These are phyloP conservation scores for Steinernema carpocapsae DNA, from an alignment of 2,888 invertebrate species.

Conservation along the genomic window DNA sequence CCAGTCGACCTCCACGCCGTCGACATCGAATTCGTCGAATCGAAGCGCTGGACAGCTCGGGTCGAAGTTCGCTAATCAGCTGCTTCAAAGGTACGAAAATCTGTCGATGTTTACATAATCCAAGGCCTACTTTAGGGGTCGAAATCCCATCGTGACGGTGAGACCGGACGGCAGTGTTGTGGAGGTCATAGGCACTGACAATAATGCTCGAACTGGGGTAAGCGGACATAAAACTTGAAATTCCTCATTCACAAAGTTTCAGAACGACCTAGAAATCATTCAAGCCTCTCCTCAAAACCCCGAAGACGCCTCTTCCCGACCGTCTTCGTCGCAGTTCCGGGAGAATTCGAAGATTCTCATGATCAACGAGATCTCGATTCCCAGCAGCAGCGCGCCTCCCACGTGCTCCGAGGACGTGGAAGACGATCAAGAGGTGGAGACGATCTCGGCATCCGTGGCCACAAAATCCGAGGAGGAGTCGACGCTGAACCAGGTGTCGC, in stretches of 20 bases:
- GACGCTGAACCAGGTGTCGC: slow-evolving; percentile 51
- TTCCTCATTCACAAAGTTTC: background rate
- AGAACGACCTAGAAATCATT: background rate
- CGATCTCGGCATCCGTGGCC: slow-evolving; percentile 7
- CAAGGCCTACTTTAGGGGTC: background rate
- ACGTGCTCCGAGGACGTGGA: background rate
- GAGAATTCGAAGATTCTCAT: slow-evolving; percentile 22
- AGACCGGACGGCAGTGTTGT: slow-evolving; percentile 4
- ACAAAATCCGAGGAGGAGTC: slow-evolving; percentile 48
- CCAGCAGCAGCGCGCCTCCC: slow-evolving; percentile 3
- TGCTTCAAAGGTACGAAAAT: background rate
- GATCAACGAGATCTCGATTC: background rate
- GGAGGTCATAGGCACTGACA: background rate
- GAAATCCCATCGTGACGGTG: slow-evolving; percentile 12
- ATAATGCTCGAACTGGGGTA: background rate
- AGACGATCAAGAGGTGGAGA: slow-evolving; percentile 20
- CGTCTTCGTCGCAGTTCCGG: slow-evolving; percentile 10
- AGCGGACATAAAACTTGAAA: too few species aligned
- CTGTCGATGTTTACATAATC: background rate
- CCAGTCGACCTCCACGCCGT: slow-evolving; percentile 9
- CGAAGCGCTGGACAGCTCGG: slow-evolving; percentile 14
- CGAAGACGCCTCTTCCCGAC: slow-evolving; percentile 7
- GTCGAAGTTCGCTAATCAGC: background rate
- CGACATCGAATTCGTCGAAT: slow-evolving; percentile 19
- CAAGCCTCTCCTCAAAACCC: background rate